Evolutionary conservation across 1,140 invertebrate species (phyloP).

Genomic region (Psix sp.): DNA sequence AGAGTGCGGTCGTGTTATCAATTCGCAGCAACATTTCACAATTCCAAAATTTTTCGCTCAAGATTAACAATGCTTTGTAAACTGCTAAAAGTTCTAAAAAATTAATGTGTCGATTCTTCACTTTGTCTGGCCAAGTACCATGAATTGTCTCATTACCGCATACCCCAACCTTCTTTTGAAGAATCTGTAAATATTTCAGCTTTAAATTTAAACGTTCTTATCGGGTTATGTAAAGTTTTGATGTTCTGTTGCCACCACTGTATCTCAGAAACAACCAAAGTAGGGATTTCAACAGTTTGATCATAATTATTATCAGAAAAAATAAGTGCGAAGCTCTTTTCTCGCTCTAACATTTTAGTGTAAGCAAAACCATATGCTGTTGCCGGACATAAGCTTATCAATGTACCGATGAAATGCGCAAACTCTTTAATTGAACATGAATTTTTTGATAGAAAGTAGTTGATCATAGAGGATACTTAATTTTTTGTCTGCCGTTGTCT

Average conservation of each 20-base stretch:
- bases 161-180: constrained; percentile 16
- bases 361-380: constrained; percentile 4
- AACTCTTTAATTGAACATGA: constrained; percentile 9
- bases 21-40: constrained; percentile 10
- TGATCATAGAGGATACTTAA: background rate
- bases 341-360: constrained; percentile 13
- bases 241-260: constrained; percentile 15
- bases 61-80: constrained; percentile 4
- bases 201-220: constrained; percentile 6
- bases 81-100: constrained; percentile 10
- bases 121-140: constrained; percentile 13
- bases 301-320: constrained; percentile 14
- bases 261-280: constrained; percentile 1
- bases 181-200: constrained; percentile 17
- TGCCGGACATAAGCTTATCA: constrained; percentile 15
- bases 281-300: background rate
- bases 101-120: constrained; percentile 16
- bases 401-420: constrained; percentile 11
- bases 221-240: background rate
- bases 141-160: constrained; percentile 10
- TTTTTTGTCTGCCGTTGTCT: constrained; percentile 10
- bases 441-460: background rate
- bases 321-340: constrained; percentile 6
- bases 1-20: constrained; percentile 15
- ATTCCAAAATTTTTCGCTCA: background rate